Evolutionary conservation across 2,888 invertebrate species (phyloP), one percentile per base, ranked within the genome.

Genomic region (Melangyna quadrimaculata): DNA sequence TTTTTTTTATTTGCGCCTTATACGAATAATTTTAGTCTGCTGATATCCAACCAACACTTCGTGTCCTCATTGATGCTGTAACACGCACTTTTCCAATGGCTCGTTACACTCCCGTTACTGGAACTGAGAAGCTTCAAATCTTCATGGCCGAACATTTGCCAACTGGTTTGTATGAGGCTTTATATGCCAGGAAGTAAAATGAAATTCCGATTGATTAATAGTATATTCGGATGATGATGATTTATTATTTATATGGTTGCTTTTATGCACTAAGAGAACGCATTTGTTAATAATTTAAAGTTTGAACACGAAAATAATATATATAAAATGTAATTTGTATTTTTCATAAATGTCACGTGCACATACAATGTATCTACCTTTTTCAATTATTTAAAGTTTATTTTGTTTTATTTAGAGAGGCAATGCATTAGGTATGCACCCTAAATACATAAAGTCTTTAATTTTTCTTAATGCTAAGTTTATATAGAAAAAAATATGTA

Each of bases 21-120:
- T 78, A 88, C 88, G 89, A 69, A 88, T 90, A 69, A 88, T 90
- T 89, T 32, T 91, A 96, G 96, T 95, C 96, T 88, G 95, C 95
- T 29, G 96, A 97, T 91, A 93, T 97, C 89, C 94, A 95, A 79
- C 95, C 96, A 45, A 95, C 96, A 87, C 94, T 96, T 67, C 94
- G 95, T 84, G 95, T 96, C 32, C 93, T 97, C 87, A 95, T 95
- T 82, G 96, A 97, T 91, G 95, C 96, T 73, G 95, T 96, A 59
- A 94, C 95, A 63, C 95, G 96, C 89, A 96, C 97, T 73, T 97
- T 97, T 93, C 97, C 97, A 22, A 94, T 97, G 92, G 93, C 95
- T 24, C 95, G 96, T 92, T 97, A 97, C 93, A 96, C 96, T 3
- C 96, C 97, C 1, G 96, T 97, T 53, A 95, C 96, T 1, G 94